Evolutionary conservation across 1,140 invertebrate genomes (phyloP).

Genomic region (Latrodectus geometricus): DNA sequence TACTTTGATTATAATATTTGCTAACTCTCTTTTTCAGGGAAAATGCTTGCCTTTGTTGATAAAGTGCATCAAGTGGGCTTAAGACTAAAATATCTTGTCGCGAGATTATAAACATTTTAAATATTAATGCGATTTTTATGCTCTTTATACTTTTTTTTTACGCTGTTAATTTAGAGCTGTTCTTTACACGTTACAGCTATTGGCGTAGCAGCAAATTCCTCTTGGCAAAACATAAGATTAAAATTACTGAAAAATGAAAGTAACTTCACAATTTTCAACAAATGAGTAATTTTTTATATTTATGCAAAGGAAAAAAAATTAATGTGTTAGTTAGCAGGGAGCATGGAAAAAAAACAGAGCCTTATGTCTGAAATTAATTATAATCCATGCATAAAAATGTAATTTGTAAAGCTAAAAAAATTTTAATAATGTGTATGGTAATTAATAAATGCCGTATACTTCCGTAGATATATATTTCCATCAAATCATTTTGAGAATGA

Average conservation of each 20-base stretch:
- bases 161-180: constrained; percentile 29
- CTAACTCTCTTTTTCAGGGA: constrained; percentile 22
- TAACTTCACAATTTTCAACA: constrained; percentile 32
- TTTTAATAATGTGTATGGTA: background rate
- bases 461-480: background rate
- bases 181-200: constrained; percentile 26
- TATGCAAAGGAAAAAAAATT: background rate
- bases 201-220: constrained; percentile 37
- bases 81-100: constrained; percentile 56
- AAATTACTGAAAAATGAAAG: constrained; percentile 53
- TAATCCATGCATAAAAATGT: background rate
- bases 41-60: constrained; percentile 30
- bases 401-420: background rate
- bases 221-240: constrained; percentile 30
- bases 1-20: constrained; percentile 61
- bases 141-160: constrained; percentile 24
- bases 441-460: background rate
- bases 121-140: constrained; percentile 57
- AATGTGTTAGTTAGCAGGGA: background rate
- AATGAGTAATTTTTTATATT: constrained; percentile 31
- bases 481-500: background rate
- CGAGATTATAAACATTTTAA: constrained; percentile 59
- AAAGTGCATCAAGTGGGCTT: constrained; percentile 54
- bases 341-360: background rate
- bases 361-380: background rate